phyloP scores from a whole-genome alignment of 92 coral and sea anemone genomes.

The Muricea muricata region DNA sequence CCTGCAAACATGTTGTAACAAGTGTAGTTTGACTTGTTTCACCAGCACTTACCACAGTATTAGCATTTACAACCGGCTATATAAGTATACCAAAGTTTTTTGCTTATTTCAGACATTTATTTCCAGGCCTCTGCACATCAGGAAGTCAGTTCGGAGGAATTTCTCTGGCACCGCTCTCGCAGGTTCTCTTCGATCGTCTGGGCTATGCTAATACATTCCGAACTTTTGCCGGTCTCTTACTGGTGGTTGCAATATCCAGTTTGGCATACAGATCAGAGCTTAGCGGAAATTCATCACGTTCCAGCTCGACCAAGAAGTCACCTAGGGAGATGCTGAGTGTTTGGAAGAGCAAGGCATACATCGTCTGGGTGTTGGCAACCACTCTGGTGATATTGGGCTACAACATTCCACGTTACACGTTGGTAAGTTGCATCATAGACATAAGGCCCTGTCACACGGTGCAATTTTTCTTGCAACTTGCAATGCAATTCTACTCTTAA shows the following conservation, averaged over 20 bases:
- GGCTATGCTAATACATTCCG: conserved; percentile 82
- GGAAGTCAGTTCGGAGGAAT: conserved; percentile 94
- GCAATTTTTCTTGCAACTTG: too few relatives aligned
- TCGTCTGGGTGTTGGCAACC: conserved; percentile 84
- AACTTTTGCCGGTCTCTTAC: conserved; percentile 70
- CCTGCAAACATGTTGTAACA: too few relatives aligned
- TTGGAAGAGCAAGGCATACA: conserved; percentile 83
- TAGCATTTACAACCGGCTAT: too few relatives aligned
- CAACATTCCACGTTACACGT: conserved; percentile 86
- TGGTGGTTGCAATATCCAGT: conserved; percentile 76
- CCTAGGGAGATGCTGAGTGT: conserved; percentile 56
- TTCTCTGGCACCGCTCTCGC: conserved; percentile 81
- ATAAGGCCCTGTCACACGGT: too few relatives aligned
- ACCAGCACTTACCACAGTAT: too few relatives aligned
- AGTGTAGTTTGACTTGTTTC: too few relatives aligned
- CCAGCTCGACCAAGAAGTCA: conserved; percentile 36
- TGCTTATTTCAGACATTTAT: too few relatives aligned
- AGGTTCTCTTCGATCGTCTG: conserved; percentile 68
- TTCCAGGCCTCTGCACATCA: conserved; percentile 82
- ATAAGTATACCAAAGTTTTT: too few relatives aligned
- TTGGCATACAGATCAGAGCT: conserved; percentile 71
- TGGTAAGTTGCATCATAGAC: conserved; percentile 63
- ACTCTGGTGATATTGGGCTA: conserved; percentile 88
- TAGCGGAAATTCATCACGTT: background rate
- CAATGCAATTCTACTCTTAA: too few relatives aligned